Conservation (phyloP, 2,113 vertebrate species). For the Pristiophorus japonicus region DNA sequence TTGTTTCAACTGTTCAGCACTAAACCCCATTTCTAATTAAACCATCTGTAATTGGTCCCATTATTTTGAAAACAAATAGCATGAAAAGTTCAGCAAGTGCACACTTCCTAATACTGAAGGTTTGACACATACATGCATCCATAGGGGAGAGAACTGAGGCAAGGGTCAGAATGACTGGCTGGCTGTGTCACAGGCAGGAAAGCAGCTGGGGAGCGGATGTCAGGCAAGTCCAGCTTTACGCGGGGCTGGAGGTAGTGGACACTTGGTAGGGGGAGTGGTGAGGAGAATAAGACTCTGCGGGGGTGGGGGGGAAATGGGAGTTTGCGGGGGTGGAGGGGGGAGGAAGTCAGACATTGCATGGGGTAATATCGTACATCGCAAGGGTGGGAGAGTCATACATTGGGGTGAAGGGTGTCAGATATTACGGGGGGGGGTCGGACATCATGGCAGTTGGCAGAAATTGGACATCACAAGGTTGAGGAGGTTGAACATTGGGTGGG, state of each 20-base stretch:
- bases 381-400: background rate
- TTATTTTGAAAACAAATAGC: background rate
- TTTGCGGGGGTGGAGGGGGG: background rate
- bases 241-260: too few relatives aligned
- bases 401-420: background rate
- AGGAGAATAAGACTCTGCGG: background rate
- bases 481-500: too few relatives aligned
- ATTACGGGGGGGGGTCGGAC: background rate
- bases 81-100: background rate
- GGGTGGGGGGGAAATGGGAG: background rate
- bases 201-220: background rate
- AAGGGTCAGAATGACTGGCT: background rate
- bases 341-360: background rate
- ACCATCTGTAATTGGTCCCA: background rate
- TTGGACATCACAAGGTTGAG: too few relatives aligned
- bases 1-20: background rate
- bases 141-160: background rate
- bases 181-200: background rate
- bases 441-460: too few relatives aligned
- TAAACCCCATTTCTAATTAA: slow-evolving; percentile 16
- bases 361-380: background rate
- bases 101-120: background rate
- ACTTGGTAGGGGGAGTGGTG: background rate
- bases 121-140: background rate
- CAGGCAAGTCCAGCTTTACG: background rate